These are phyloP conservation scores for Drosophila incognita DNA, from an alignment of 2,888 invertebrate species.

Conservation along the genomic window DNA sequence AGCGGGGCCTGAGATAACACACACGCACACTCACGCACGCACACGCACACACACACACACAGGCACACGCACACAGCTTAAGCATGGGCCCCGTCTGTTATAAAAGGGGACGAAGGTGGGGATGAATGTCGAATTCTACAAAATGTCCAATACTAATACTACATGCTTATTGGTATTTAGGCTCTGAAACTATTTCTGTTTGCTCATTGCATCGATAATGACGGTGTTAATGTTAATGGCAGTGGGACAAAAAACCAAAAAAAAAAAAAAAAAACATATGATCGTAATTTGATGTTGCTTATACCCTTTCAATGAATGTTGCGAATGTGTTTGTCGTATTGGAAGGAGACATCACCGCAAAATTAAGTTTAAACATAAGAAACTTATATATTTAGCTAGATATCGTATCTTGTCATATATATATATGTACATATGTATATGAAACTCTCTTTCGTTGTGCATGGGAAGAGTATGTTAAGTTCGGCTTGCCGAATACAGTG, in stretches of 20 bases:
- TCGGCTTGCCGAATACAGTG: background rate
- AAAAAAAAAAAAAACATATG: background rate
- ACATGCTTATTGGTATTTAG: constrained; percentile 4
- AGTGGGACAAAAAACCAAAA: constrained; percentile 2
- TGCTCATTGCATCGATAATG: constrained; percentile 52
- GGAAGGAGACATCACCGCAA: background rate
- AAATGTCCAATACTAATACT: constrained; percentile 3
- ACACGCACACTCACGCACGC: background rate
- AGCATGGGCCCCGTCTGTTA: background rate
- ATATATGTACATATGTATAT: background rate
- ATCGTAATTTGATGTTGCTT: background rate
- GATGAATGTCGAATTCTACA: background rate
- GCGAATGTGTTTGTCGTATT: background rate
- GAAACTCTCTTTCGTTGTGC: background rate
- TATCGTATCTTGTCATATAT: background rate
- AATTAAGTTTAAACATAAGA: background rate
- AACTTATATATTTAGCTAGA: constrained; percentile 11
- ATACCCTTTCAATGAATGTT: background rate
- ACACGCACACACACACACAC: background rate
- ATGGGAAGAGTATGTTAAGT: background rate
- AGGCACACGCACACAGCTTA: background rate
- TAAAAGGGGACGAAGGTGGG: background rate
- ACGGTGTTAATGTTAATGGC: constrained; percentile 65
- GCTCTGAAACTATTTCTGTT: constrained; percentile 6
- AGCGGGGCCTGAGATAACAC: constrained; percentile 50